A percentile compares a stretch with the other conserved stretches of the same genome.
phyloP scores from a whole-genome alignment of 1,140 invertebrate species.

The Conopomorpha cramerella region DNA sequence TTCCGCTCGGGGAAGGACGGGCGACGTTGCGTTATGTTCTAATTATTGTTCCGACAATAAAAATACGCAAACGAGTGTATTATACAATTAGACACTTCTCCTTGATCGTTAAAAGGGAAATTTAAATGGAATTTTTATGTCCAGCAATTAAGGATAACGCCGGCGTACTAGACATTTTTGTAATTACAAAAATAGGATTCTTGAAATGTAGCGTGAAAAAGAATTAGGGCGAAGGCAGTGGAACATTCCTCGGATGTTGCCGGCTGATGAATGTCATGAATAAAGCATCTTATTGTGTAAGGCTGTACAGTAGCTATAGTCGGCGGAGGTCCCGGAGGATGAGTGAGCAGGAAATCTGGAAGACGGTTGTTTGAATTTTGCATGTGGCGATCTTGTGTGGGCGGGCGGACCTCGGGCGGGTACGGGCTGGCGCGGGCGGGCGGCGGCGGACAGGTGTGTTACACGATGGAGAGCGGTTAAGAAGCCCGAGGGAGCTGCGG shows the following conservation, averaged over 20 bases:
- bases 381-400: too few relatives aligned
- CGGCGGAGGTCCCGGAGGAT: too few relatives aligned
- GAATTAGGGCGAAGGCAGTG: slow-evolving; percentile 47
- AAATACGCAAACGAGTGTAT: slow-evolving; percentile 61
- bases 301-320: too few relatives aligned
- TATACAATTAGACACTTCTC: slow-evolving; percentile 59
- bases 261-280: slow-evolving; percentile 6
- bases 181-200: slow-evolving; percentile 62
- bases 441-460: slow-evolving; percentile 12
- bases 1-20: slow-evolving; percentile 29
- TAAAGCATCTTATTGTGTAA: too few relatives aligned
- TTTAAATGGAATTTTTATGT: slow-evolving; percentile 62
- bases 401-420: slow-evolving; percentile 29
- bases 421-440: slow-evolving; percentile 8
- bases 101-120: slow-evolving; percentile 58
- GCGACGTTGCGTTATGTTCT: slow-evolving; percentile 50
- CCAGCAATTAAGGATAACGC: slow-evolving; percentile 60
- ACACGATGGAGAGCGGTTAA: slow-evolving; percentile 37
- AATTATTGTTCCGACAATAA: slow-evolving; percentile 58
- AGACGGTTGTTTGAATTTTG: neutral
- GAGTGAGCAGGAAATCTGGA: neutral
- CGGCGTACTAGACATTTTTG: slow-evolving; percentile 58
- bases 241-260: slow-evolving; percentile 38
- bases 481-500: slow-evolving; percentile 46
- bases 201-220: slow-evolving; percentile 61